Evolutionary conservation across 2,113 vertebrate genomes (phyloP).

Genomic region (Kryptolebias marmoratus): DNA sequence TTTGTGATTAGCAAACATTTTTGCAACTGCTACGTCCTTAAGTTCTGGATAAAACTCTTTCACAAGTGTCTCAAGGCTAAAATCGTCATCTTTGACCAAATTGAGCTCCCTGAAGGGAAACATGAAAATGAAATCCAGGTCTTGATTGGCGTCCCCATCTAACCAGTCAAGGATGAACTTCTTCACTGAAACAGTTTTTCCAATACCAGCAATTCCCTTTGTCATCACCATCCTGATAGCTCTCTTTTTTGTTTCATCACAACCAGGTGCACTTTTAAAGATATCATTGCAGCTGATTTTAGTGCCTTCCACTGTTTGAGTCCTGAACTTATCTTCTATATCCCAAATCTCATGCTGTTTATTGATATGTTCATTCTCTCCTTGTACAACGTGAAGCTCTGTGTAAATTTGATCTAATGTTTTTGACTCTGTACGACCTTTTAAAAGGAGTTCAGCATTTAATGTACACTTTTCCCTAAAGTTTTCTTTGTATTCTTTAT

Average conservation of each 20-base stretch:
- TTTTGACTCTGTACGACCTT: not conserved
- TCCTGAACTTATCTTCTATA: constrained; percentile 21
- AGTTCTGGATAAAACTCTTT: constrained; percentile 27
- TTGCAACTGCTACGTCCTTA: not conserved
- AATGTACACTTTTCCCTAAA: constrained; percentile 1
- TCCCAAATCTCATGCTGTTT: constrained; percentile 48
- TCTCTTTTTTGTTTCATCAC: not conserved
- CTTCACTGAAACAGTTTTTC: constrained; percentile 56
- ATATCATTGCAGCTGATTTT: constrained; percentile 44
- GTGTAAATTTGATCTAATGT: constrained; percentile 40
- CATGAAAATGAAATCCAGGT: constrained; percentile 39
- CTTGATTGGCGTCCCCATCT: constrained; percentile 30
- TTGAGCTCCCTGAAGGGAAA: constrained; percentile 54
- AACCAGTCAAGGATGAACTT: constrained; percentile 63
- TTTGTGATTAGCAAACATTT: not conserved
- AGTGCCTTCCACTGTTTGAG: constrained; percentile 9
- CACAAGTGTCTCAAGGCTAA: constrained; percentile 37
- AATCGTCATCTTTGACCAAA: constrained; percentile 12
- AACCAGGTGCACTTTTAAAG: constrained; percentile 5
- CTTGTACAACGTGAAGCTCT: constrained; percentile 43
- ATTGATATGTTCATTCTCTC: constrained; percentile 40
- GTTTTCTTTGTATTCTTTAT: constrained; percentile 17
- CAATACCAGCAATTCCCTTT: constrained; percentile 52
- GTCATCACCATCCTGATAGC: constrained; percentile 41
- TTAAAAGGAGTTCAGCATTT: constrained; percentile 15